phyloP scores from a whole-genome alignment of 2,113 vertebrate genomes.

The Mormyrus iriodes region DNA sequence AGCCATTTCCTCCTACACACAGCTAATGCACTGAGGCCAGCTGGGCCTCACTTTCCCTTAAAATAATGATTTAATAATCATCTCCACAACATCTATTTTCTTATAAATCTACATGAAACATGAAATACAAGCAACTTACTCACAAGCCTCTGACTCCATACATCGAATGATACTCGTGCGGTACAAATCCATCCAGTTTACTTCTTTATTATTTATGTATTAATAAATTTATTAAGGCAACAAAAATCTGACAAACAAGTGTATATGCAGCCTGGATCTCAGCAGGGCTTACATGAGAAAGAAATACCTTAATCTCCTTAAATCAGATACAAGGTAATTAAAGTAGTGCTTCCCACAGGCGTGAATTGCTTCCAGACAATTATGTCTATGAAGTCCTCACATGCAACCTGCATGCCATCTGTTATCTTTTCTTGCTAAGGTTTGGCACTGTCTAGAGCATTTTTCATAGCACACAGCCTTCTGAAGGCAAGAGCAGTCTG shows the following conservation, averaged over 20 bases:
- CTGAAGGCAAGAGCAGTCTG: not conserved
- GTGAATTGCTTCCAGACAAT: not conserved
- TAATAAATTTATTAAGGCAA: not conserved
- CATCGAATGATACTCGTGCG: not conserved
- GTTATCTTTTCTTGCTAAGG: not conserved
- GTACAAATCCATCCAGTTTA: not conserved
- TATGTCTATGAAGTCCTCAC: not conserved
- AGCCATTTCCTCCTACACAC: not conserved
- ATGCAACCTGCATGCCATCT: not conserved
- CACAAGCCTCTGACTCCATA: too few species aligned
- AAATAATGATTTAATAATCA: conserved; percentile 17
- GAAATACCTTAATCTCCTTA: not conserved
- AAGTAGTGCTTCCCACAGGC: not conserved
- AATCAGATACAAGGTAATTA: not conserved
- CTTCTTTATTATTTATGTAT: not conserved
- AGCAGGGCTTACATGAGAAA: not conserved
- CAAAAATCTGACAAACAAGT: not conserved
- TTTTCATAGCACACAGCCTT: not conserved
- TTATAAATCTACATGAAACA: not conserved
- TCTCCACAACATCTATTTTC: not conserved
- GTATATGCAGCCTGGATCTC: not conserved
- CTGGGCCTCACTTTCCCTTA: not conserved
- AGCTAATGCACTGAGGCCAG: not conserved
- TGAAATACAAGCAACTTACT: not conserved
- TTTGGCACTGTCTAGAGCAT: not conserved